These are phyloP conservation scores for Drosophila pallidifrons DNA, from an alignment of 1,140 invertebrate genomes.

Conservation along the genomic window DNA sequence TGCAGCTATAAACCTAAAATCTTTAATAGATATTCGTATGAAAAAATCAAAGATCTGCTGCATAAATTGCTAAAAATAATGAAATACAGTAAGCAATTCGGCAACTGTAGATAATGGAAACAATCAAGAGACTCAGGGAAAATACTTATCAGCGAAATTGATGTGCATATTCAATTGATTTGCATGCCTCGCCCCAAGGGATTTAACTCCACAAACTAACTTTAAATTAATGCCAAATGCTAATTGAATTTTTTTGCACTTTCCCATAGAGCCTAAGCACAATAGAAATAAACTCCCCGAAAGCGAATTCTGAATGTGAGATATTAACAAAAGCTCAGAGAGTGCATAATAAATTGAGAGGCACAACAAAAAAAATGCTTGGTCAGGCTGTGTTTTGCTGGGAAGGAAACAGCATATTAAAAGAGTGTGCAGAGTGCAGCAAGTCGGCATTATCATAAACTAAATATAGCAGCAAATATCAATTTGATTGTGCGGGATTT, in stretches of 20 bases:
- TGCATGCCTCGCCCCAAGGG: constrained; percentile 10
- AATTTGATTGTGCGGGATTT: constrained; percentile 71
- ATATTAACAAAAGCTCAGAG: constrained; percentile 28
- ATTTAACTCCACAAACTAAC: constrained; percentile 22
- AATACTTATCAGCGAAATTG: not conserved
- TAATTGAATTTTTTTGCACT: constrained; percentile 73
- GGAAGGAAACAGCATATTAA: constrained; percentile 62
- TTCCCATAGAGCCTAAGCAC: constrained; percentile 47
- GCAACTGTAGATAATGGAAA: not conserved
- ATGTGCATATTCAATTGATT: constrained; percentile 27
- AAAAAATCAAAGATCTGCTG: no score
- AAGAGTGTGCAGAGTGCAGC: constrained; percentile 20
- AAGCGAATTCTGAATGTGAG: constrained; percentile 26
- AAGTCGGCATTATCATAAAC: constrained; percentile 80
- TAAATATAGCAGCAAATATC: constrained; percentile 83
- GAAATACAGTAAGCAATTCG: not conserved
- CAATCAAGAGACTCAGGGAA: not conserved
- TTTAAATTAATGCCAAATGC: constrained; percentile 70
- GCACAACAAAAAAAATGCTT: not conserved
- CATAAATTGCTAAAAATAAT: no score
- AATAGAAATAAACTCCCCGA: constrained; percentile 16
- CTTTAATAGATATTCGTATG: no score
- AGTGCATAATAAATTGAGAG: constrained; percentile 66
- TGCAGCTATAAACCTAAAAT: no score
- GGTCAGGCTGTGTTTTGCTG: constrained; percentile 1